These are phyloP conservation scores for Bos indicus DNA, from an alignment of 2,113 vertebrate species.

Conservation along the genomic window DNA sequence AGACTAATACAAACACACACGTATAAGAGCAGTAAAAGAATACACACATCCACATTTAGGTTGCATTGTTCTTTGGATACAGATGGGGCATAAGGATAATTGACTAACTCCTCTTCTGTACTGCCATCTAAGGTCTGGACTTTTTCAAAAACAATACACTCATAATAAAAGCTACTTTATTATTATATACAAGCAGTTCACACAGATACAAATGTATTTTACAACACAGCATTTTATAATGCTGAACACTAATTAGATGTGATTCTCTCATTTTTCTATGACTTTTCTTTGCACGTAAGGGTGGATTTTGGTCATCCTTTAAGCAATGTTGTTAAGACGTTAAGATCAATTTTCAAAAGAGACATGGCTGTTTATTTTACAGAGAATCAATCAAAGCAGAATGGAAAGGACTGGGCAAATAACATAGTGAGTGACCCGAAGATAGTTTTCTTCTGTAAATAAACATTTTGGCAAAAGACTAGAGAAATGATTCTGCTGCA, in stretches of 20 bases:
- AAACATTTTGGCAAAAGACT: neutral
- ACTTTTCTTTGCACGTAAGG: neutral
- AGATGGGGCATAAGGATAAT: neutral
- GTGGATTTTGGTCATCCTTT: neutral
- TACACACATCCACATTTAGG: neutral
- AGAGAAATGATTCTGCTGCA: neutral
- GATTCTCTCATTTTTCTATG: neutral
- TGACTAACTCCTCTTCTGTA: neutral
- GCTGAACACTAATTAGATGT: neutral
- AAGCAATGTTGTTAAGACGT: neutral
- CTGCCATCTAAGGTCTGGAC: neutral
- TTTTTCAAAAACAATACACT: neutral
- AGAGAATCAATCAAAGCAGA: neutral
- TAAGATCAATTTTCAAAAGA: conserved; percentile 32
- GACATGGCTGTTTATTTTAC: conserved; percentile 35
- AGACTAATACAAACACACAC: neutral
- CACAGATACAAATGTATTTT: neutral
- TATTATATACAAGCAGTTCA: neutral
- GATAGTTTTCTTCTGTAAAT: neutral
- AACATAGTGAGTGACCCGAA: neutral
- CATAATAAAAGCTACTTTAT: neutral
- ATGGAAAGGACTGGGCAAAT: neutral
- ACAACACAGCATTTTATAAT: conserved; percentile 5
- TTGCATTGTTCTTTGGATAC: neutral
- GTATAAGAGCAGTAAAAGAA: neutral